Percentiles rank a stretch among this genome's conserved stretches.
phyloP scores from a whole-genome alignment of 2,797 vertebrate genomes.

The Myiothlypis chrysogaster region DNA sequence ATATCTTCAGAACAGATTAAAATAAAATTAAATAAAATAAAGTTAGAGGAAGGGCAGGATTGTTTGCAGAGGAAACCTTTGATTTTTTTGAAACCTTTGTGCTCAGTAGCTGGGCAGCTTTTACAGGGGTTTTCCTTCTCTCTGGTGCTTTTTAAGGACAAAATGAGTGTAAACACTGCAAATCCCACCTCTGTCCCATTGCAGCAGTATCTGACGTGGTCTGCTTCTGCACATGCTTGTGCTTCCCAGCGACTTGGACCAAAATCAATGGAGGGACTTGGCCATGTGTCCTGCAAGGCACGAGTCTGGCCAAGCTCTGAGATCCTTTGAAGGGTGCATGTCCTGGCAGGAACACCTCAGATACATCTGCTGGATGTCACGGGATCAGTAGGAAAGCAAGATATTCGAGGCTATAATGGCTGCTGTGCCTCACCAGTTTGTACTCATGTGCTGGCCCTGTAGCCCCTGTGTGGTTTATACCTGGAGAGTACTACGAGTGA shows the following conservation, averaged over 20 bases:
- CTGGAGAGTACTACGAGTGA: neutral
- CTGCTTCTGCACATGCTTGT: neutral
- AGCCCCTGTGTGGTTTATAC: neutral
- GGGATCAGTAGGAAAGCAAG: neutral
- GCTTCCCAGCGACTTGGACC: constrained; percentile 3
- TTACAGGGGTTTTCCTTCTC: neutral
- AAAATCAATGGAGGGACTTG: constrained; percentile 2
- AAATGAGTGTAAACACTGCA: neutral
- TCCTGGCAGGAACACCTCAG: neutral
- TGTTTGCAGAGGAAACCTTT: neutral
- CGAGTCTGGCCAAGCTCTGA: neutral
- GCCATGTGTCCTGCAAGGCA: neutral
- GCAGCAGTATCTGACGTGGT: accelerated
- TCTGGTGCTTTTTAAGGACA: neutral
- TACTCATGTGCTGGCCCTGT: neutral
- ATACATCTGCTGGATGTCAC: neutral
- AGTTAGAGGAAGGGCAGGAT: neutral
- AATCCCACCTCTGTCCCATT: neutral
- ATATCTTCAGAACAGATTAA: neutral
- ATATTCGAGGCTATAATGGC: neutral
- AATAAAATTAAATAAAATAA: neutral
- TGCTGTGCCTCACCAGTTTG: neutral
- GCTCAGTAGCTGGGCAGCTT: neutral
- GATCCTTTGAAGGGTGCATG: accelerated
- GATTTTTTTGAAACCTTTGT: neutral